Evolutionary conservation across 2,888 invertebrate species (phyloP), one percentile per base, ranked within the genome.

Genomic region (Caenorhabditis zanzibari): DNA sequence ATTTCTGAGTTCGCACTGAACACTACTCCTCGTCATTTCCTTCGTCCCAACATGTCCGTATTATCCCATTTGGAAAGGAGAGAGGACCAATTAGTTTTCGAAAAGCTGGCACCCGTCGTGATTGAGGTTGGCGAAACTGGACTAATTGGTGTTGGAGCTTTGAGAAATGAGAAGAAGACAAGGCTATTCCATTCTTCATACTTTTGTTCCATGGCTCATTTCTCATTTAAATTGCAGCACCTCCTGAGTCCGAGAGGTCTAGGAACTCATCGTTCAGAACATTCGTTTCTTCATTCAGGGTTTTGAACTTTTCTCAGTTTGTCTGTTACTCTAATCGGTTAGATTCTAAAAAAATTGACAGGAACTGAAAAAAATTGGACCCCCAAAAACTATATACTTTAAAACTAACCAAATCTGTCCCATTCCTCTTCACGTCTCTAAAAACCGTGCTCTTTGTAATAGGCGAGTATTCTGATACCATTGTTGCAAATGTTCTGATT

Each of bases 181-280:
- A 22, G 7, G 61, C 61, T 28, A 38, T 63, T 58, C 49, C 24
- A 47, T 35, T 49, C 59, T 49, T 61, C 47, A 49, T 24, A 28
- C 16, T 28, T 44, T 49, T 19, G 44, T 74, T 41, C 26, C 28
- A 26, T 58, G 75, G 58, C 68, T 68, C 75, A 68, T 76, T 76
- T 76, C 75, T 24, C 63, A 76, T 76, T 76, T 59, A 76, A 76
- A 76, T 76, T 66, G 68, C 56, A 52, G 73, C 32, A 41, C 16
- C 63, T 63, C 26, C 47, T 58, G 59, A 58, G 44, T 28, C 44
- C 59, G n/a, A n/a, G n/a, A 41, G 19, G 35, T 69, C 54, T 58
- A 16, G 32, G 28, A 49, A 32, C 32, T 66, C 10, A 28, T 68
- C 35, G 7, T 59, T 59, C 35, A 0, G 38, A 61, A 61, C 61